Percentiles rank a stretch among this genome's conserved stretches.
Evolutionary conservation across 2,888 invertebrate species (phyloP).

Genomic region (Bembecia ichneumoniformis): DNA sequence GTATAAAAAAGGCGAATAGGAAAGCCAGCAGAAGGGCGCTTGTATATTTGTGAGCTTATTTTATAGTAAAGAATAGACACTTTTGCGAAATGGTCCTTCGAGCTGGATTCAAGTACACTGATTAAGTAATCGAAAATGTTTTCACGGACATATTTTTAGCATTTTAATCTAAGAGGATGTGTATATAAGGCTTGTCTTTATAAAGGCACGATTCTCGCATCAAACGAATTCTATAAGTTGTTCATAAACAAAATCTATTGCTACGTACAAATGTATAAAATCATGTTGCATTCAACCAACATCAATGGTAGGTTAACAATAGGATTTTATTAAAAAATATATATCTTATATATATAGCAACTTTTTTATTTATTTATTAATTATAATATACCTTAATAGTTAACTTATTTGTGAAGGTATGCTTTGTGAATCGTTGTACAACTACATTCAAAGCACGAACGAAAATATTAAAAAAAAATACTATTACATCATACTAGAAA

Average conservation of each 20-base stretch:
- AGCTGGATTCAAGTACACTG: too few relatives aligned
- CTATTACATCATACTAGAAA: too few relatives aligned
- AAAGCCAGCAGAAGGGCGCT: too few relatives aligned
- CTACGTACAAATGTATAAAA: background rate
- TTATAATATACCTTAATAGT: background rate
- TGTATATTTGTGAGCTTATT: too few relatives aligned
- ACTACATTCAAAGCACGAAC: too few relatives aligned
- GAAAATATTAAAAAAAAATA: too few relatives aligned
- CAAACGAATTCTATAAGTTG: constrained; percentile 4
- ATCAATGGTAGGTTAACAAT: background rate
- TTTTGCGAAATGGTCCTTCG: too few relatives aligned
- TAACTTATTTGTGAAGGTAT: background rate
- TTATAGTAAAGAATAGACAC: too few relatives aligned
- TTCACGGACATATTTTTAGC: too few relatives aligned
- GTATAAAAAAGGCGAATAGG: too few relatives aligned
- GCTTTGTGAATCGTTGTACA: background rate
- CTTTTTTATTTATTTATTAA: background rate
- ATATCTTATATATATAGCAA: background rate
- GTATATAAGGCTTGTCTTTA: constrained; percentile 6
- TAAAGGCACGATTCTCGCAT: constrained; percentile 8
- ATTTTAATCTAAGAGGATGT: background rate
- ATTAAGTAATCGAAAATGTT: too few relatives aligned
- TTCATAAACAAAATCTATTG: background rate
- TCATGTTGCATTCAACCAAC: background rate
- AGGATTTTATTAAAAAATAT: background rate